A percentile compares a stretch with the other conserved stretches of the same genome.
Conservation (phyloP, 2,888 invertebrate genomes). For the Trichopria drosophilae region DNA sequence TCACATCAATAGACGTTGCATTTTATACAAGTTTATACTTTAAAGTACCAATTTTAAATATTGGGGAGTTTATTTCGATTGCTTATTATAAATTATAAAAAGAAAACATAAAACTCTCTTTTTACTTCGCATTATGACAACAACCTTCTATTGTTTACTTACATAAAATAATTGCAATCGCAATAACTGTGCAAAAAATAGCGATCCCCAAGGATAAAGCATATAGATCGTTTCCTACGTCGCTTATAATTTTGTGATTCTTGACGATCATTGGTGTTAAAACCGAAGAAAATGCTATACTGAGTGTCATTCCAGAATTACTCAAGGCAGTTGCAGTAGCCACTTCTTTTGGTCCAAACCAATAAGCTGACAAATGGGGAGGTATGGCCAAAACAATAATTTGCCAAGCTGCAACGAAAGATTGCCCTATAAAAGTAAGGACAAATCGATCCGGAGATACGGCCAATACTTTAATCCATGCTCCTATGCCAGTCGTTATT, state of each 20-base stretch:
- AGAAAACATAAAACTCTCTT: no score
- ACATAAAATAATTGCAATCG: conserved; percentile 27
- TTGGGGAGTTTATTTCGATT: no score
- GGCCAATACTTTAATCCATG: conserved; percentile 67
- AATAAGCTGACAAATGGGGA: conserved; percentile 34
- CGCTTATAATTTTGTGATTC: conserved; percentile 31
- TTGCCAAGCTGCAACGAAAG: conserved; percentile 56
- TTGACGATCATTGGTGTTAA: conserved; percentile 32
- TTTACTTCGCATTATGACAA: no score
- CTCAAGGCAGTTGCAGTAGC: conserved; percentile 32
- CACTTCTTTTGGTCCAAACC: conserved; percentile 35
- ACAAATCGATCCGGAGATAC: conserved; percentile 65
- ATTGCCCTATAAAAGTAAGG: conserved; percentile 66
- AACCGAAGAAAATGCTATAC: conserved; percentile 29
- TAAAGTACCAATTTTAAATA: no score
- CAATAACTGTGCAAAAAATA: conserved; percentile 22
- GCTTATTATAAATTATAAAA: no score
- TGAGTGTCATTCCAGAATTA: conserved; percentile 26
- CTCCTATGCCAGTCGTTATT: conserved; percentile 55
- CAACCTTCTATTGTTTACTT: no score
- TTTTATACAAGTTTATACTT: no score
- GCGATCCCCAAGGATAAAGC: conserved; percentile 22
- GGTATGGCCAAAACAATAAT: conserved; percentile 31
- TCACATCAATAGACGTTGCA: no score
- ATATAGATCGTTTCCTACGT: conserved; percentile 29